Conservation (phyloP, 64 coral and sea anemone genomes). For the Dendronephthya gigantea region DNA sequence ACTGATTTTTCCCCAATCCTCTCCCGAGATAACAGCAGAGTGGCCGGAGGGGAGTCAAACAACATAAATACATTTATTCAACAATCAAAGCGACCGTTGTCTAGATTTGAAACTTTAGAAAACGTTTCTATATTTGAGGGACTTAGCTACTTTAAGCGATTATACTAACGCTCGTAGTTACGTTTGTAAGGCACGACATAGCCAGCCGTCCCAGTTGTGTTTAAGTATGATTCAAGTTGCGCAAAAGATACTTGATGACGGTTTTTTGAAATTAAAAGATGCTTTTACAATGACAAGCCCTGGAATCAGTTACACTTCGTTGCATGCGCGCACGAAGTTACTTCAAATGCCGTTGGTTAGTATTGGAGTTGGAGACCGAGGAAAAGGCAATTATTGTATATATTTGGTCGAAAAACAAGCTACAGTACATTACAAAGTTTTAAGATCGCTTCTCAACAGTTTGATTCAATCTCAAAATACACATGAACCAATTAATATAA, state of each 20-base stretch:
- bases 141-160: constrained; percentile 29
- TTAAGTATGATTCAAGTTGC: constrained; percentile 34
- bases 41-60: not conserved
- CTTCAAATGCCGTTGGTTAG: constrained; percentile 45
- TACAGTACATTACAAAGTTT: constrained; percentile 1
- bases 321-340: constrained; percentile 43
- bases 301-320: constrained; percentile 33
- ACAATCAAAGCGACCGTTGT: constrained; percentile 21
- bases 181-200: constrained; percentile 26
- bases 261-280: constrained; percentile 41
- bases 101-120: constrained; percentile 38
- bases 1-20: not conserved
- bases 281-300: constrained; percentile 35
- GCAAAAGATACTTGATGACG: constrained; percentile 33
- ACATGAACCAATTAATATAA: not conserved
- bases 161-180: constrained; percentile 27
- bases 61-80: not conserved
- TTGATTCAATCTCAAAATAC: not conserved
- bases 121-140: constrained; percentile 43
- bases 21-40: not conserved
- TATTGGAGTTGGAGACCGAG: not conserved
- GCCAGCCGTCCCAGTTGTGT: constrained; percentile 29
- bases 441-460: constrained; percentile 15
- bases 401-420: constrained; percentile 19
- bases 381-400: constrained; percentile 20